These are phyloP conservation scores for Nomada fabriciana DNA, from an alignment of 2,888 invertebrate genomes.

Conservation along the genomic window DNA sequence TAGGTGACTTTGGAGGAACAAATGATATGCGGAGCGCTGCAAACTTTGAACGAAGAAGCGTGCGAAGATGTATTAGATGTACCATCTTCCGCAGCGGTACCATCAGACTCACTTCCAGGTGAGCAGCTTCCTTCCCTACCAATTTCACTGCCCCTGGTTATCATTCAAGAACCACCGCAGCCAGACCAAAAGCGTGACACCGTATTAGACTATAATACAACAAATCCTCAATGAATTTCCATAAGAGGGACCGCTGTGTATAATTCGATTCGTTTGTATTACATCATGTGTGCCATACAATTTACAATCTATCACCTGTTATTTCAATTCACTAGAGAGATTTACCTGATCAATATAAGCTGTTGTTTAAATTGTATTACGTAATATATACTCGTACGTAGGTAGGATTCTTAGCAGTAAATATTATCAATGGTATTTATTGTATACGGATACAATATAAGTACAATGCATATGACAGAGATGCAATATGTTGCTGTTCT, in stretches of 20 bases:
- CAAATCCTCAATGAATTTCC: constrained; percentile 73
- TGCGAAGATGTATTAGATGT: constrained; percentile 95
- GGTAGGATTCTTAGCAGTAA: constrained; percentile 28
- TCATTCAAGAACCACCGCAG: constrained; percentile 82
- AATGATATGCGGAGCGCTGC: constrained; percentile 97
- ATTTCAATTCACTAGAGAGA: constrained; percentile 9
- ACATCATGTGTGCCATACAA: constrained; percentile 21
- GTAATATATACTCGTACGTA: constrained; percentile 16
- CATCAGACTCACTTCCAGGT: constrained; percentile 82
- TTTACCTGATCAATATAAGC: constrained; percentile 31
- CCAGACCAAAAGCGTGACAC: constrained; percentile 82
- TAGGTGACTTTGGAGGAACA: constrained; percentile 97
- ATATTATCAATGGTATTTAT: constrained; percentile 36
- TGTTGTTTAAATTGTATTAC: constrained; percentile 28
- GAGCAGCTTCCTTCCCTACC: constrained; percentile 81
- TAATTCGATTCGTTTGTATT: constrained; percentile 25
- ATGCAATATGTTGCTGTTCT: background rate
- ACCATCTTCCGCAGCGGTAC: constrained; percentile 76
- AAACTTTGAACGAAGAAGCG: constrained; percentile 96
- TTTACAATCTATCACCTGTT: constrained; percentile 1
- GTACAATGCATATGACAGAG: constrained; percentile 24
- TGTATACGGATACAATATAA: constrained; percentile 37
- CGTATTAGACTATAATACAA: constrained; percentile 78
- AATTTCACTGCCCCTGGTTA: constrained; percentile 83
- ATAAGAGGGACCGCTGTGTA: constrained; percentile 4